Evolutionary conservation across 2,888 invertebrate genomes (phyloP), one percentile per base, ranked within the genome.

Genomic region (Eupithecia inturbata): DNA sequence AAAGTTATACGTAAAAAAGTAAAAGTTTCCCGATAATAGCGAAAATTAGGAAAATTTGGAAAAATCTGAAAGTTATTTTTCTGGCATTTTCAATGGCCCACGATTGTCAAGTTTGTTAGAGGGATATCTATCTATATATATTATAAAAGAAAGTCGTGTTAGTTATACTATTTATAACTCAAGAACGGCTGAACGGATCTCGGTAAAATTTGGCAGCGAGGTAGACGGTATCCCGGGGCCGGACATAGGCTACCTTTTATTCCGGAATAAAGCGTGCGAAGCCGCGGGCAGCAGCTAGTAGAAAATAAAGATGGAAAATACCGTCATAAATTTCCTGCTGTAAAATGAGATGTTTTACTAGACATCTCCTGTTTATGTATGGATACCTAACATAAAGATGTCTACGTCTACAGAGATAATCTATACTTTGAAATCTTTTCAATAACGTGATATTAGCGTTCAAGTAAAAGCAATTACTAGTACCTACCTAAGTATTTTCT

Each of bases 401-500:
- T 31, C 62, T 19, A 28, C 60, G 6, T 62, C 31, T 31, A 28
- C 31, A 31, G 16, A 69, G 60, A 22, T 68, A 62, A 75, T 33
- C 67, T 62, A 67, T 75, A 33, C 67, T 72, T 68, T 68, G 45
- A 75, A 70, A 72, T 70, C 62, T 57, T 70, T 70, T 33, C 60
- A 72, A 72, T 70, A 72, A 72, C 68, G 64, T 70, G 70, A 72
- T 72, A 72, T 72, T 72, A 53, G 63, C 72, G 68, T 72, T 68
- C 72, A 70, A 36, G 72, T 70, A 72, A 70, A 74, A 69, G 70
- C 70, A 64, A 75, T 75, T 72, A 70, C 72, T 41, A 63, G 19
- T 33, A 36, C 57, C 63, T 57, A 70, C 67, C 22, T 39, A 66
- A 72, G 62, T 66, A 79, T 76, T 79, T 77, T 73, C 75, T 71